Conservation (phyloP, 2,888 invertebrate genomes). For the Leucophenga maculata region DNA sequence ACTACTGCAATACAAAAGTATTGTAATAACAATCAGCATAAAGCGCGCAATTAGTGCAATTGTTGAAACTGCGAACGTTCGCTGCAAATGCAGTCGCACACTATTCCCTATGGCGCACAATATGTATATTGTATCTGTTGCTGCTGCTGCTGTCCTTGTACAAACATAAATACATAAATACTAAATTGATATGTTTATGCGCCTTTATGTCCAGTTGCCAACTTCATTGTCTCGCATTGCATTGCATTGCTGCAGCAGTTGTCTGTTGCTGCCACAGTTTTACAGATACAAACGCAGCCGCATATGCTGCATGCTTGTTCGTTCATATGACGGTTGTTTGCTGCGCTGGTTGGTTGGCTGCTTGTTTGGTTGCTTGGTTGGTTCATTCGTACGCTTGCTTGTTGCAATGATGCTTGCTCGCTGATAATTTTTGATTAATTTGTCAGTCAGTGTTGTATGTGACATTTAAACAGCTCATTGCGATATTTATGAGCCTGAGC, state of each 20-base stretch:
- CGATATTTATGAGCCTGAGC: conserved; percentile 58
- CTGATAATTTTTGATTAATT: conserved; percentile 66
- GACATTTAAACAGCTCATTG: conserved; percentile 66
- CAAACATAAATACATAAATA: conserved; percentile 47
- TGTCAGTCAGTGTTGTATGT: conserved; percentile 64
- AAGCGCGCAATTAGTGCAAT: conserved; percentile 55
- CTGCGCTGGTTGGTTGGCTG: not conserved
- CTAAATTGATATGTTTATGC: conserved; percentile 65
- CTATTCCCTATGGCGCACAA: not conserved
- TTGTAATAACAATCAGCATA: conserved; percentile 57
- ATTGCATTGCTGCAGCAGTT: conserved; percentile 10
- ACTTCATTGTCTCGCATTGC: conserved; percentile 42
- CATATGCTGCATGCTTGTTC: conserved; percentile 30
- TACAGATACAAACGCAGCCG: not conserved
- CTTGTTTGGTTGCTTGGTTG: not conserved
- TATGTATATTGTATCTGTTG: conserved; percentile 21
- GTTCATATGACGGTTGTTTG: not conserved
- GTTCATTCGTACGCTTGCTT: not conserved
- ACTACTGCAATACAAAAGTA: conserved; percentile 32
- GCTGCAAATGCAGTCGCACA: too few relatives aligned
- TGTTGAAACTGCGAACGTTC: conserved; percentile 35
- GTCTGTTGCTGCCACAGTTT: conserved; percentile 32
- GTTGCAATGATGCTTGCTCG: conserved; percentile 48
- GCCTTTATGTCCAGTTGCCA: conserved; percentile 48
- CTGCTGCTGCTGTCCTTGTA: conserved; percentile 36